phyloP scores from a whole-genome alignment of 1,140 invertebrate genomes.

The Drosophila lowei region DNA sequence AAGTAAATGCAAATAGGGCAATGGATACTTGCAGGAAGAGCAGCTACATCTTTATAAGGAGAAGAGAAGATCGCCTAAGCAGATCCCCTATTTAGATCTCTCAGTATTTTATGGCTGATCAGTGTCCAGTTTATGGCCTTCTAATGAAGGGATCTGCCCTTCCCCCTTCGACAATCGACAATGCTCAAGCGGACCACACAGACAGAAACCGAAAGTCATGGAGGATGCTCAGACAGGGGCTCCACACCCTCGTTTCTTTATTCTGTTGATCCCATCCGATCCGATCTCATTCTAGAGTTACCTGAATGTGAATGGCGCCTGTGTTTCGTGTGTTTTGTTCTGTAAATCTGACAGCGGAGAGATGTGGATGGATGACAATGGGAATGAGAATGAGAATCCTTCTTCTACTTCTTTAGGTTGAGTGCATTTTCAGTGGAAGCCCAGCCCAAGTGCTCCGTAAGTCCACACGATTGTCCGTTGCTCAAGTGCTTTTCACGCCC shows the following conservation, averaged over 20 bases:
- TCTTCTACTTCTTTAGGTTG: constrained; percentile 19
- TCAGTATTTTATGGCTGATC: constrained; percentile 27
- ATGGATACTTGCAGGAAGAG: background rate
- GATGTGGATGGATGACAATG: constrained; percentile 1
- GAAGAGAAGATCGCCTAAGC: background rate
- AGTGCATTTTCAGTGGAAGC: constrained; percentile 50
- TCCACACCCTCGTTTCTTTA: constrained; percentile 27
- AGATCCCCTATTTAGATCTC: constrained; percentile 30
- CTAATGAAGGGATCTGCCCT: constrained; percentile 43
- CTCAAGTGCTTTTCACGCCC: constrained; percentile 76
- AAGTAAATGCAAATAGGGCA: constrained; percentile 32
- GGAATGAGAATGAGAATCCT: constrained; percentile 35
- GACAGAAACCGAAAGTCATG: constrained; percentile 36
- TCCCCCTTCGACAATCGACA: background rate
- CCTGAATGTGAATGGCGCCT: constrained; percentile 37
- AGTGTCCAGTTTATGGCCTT: constrained; percentile 37
- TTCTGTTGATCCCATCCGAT: constrained; percentile 26
- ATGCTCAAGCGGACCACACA: constrained; percentile 34
- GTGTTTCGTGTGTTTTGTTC: constrained; percentile 7
- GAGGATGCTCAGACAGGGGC: constrained; percentile 10
- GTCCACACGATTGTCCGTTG: constrained; percentile 34
- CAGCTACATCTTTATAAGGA: constrained; percentile 2
- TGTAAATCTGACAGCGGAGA: constrained; percentile 47
- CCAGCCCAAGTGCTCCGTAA: constrained; percentile 29
- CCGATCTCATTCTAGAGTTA: constrained; percentile 29